Evolutionary conservation across 2,888 invertebrate species (phyloP).

Genomic region (Rosalia funebris): DNA sequence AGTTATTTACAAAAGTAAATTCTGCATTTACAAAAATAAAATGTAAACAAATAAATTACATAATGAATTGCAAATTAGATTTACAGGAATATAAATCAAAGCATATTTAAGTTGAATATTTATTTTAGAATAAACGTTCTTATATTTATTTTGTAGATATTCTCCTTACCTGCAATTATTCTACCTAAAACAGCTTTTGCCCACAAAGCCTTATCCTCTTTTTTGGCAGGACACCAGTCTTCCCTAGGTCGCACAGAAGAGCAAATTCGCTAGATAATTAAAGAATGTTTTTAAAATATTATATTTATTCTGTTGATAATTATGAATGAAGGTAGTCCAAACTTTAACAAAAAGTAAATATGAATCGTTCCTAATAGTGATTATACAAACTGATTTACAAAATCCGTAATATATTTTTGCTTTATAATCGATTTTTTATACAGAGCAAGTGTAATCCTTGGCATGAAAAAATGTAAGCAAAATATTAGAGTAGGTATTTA

Average conservation of each 20-base stretch:
- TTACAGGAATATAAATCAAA: neutral
- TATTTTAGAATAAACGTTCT: neutral
- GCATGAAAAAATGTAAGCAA: too few species aligned
- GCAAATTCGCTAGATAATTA: slow-evolving; percentile 57
- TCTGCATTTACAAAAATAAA: too few species aligned
- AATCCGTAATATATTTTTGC: too few species aligned
- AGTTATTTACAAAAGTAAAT: too few species aligned
- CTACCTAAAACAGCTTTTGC: slow-evolving; percentile 25
- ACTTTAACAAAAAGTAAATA: neutral
- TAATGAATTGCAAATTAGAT: too few species aligned
- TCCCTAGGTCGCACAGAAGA: slow-evolving; percentile 56
- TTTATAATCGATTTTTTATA: too few species aligned
- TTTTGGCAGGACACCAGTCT: slow-evolving; percentile 72
- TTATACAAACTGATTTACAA: too few species aligned
- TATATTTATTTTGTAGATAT: neutral
- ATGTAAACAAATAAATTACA: neutral
- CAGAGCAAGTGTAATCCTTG: too few species aligned
- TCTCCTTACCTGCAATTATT: slow-evolving; percentile 10
- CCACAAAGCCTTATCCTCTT: slow-evolving; percentile 54
- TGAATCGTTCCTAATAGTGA: too few species aligned
- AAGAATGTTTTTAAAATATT: neutral
- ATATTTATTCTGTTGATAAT: too few species aligned
- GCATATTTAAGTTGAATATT: neutral
- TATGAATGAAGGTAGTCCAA: too few species aligned
- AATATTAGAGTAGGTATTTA: too few species aligned